phyloP scores from a whole-genome alignment of 2,888 invertebrate species.

The Glyphotaelius pellucidus region DNA sequence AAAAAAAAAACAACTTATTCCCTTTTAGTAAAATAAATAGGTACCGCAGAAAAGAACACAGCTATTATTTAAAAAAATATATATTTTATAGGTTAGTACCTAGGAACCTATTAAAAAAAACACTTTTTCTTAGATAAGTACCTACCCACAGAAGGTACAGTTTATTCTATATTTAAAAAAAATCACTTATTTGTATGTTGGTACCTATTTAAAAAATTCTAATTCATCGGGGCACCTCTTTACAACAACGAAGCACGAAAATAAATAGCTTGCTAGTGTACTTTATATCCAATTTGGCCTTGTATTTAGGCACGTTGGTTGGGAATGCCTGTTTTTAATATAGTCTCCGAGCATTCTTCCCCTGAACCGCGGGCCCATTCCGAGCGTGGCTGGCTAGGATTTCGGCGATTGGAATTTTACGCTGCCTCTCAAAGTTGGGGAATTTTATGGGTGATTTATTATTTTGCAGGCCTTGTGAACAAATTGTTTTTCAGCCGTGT shows the following conservation, averaged over 20 bases:
- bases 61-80: too few species aligned
- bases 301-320: not conserved
- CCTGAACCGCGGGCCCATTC: slow-evolving; percentile 11
- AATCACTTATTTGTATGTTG: not conserved
- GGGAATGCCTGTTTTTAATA: not conserved
- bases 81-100: too few species aligned
- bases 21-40: too few species aligned
- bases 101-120: too few species aligned
- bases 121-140: too few species aligned
- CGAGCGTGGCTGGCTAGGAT: slow-evolving; percentile 4
- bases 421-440: not conserved
- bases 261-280: not conserved
- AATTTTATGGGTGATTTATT: not conserved
- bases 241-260: not conserved
- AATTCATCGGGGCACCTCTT: not conserved
- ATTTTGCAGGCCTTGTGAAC: not conserved
- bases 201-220: not conserved
- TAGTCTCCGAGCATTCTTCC: not conserved
- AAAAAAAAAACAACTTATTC: too few species aligned
- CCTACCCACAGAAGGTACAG: too few species aligned
- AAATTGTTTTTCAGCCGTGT: not conserved
- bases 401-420: slow-evolving; percentile 33
- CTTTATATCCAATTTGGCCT: not conserved
- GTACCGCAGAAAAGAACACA: too few species aligned
- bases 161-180: not conserved